Base-by-base conservation (phyloP, 1,140 invertebrate species). In the Piezodorus guildinii region DNA sequence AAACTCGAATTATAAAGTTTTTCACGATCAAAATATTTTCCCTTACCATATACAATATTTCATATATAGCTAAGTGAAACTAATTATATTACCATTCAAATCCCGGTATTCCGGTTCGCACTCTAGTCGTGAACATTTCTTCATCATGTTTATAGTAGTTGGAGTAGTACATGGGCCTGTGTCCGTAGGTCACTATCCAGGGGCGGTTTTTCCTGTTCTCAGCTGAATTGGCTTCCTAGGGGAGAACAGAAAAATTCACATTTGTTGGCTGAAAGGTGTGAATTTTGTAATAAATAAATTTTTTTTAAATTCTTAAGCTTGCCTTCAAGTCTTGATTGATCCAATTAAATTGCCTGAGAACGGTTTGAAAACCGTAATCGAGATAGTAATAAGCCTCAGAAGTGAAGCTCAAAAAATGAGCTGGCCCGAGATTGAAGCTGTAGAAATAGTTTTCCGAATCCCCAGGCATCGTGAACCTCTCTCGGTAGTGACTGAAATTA, bases 91-190 rank as follows among this genome's bases (percentile, higher is more conserved):
- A 70, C 71, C 81, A 78, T 60, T 83, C 79, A 2, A 88, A 66
- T 65, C 85, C 78, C 17, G 87, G 85, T 65, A 92, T 71, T 1
- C 90, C 90, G 64, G 84, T 80, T 70, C 90, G 77, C 0, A 89
- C 81, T 49, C 88, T 75, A 27, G 84, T 85, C 71, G 87, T 79
- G 67, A 87, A 81, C 65, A 85, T 81, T 3, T 86, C 86, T 72
- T 95, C 97, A 74, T 97, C 94, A 71, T 93, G 88, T 5, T 77
- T 73, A 73, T 96, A 87, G 68, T 78, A 77, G 73, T 95, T 92
- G 65, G 91, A 94, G 74, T 95, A 98, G 73, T 98, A 98, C 94
- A 98, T 96, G 1, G 96, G 95, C 19, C 94, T 78, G 74, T 98
- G 95, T 17, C 93, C 94, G 75, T 86, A 91, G 10, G 90, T 84